Evolutionary conservation across 1,140 invertebrate species (phyloP).

Genomic region (Drosophila lacertosa): DNA sequence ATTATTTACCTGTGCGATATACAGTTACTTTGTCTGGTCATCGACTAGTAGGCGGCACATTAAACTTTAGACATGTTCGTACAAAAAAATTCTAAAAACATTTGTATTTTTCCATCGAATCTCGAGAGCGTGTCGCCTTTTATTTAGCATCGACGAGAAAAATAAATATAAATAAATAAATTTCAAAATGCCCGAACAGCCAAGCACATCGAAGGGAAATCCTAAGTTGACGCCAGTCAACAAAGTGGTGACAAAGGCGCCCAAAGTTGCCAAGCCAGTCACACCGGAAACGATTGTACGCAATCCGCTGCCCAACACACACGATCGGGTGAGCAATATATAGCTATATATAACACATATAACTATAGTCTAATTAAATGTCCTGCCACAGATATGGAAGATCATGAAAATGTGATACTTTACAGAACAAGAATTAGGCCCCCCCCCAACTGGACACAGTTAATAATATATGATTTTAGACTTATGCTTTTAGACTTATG

Average conservation of each 20-base stretch:
- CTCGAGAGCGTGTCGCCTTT: neutral
- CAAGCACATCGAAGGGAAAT: constrained; percentile 3
- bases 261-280: constrained; percentile 13
- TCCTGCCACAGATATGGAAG: constrained; percentile 41
- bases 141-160: neutral
- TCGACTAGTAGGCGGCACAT: constrained; percentile 49
- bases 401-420: constrained; percentile 46
- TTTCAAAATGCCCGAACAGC: constrained; percentile 51
- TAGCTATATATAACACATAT: neutral
- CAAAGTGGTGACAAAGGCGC: neutral
- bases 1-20: constrained; percentile 23
- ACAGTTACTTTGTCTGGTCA: constrained; percentile 25
- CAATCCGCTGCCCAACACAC: constrained; percentile 28
- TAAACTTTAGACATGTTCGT: constrained; percentile 48
- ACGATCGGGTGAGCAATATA: constrained; percentile 50
- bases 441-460: too few species aligned
- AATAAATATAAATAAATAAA: neutral
- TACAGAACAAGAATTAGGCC: neutral
- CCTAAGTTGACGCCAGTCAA: constrained; percentile 7
- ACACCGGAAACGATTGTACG: constrained; percentile 13
- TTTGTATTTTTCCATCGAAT: constrained; percentile 9
- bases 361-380: neutral
- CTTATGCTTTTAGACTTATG: neutral
- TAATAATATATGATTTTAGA: too few species aligned
- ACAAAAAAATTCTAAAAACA: constrained; percentile 9